Evolutionary conservation across 1,140 invertebrate species (phyloP).

Genomic region (Zaprionus capensis): DNA sequence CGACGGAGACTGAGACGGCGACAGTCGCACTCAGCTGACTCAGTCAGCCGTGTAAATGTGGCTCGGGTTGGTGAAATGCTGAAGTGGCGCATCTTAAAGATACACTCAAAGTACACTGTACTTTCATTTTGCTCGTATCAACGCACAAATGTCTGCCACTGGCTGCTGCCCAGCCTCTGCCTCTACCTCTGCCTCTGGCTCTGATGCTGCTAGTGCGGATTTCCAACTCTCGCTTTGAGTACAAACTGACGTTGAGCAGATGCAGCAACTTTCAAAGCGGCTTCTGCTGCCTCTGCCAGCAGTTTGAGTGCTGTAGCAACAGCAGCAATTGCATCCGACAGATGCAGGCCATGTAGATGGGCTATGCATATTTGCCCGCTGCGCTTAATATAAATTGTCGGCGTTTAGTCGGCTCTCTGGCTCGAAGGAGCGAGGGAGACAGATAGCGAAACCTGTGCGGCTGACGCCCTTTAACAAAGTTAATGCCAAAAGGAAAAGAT

Average conservation of each 20-base stretch:
- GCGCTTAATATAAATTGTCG: conserved; percentile 16
- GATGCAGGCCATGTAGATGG: conserved; percentile 43
- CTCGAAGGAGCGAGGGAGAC: not conserved
- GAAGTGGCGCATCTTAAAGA: conserved; percentile 31
- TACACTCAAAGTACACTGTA: conserved; percentile 43
- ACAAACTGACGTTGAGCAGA: conserved; percentile 34
- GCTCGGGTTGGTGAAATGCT: conserved; percentile 63
- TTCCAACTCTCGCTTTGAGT: conserved; percentile 54
- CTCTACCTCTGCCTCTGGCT: not conserved
- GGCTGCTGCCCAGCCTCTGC: not conserved
- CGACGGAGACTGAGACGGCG: conserved; percentile 21
- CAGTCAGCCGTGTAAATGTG: conserved; percentile 61
- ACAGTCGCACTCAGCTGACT: conserved; percentile 33
- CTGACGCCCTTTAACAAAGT: conserved; percentile 16
- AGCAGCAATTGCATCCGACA: conserved; percentile 48
- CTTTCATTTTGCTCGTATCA: conserved; percentile 64
- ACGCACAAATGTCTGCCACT: conserved; percentile 38
- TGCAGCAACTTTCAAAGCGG: conserved; percentile 65
- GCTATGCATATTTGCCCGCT: conserved; percentile 31
- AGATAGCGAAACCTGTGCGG: not conserved
- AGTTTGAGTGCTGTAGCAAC: conserved; percentile 35
- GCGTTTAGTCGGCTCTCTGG: not conserved
- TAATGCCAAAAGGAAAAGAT: conserved; percentile 33
- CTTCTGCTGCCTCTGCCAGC: conserved; percentile 13
- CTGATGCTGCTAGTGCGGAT: conserved; percentile 33